phyloP scores from a whole-genome alignment of 2,797 vertebrate genomes.

The Macropus fuliginosus region DNA sequence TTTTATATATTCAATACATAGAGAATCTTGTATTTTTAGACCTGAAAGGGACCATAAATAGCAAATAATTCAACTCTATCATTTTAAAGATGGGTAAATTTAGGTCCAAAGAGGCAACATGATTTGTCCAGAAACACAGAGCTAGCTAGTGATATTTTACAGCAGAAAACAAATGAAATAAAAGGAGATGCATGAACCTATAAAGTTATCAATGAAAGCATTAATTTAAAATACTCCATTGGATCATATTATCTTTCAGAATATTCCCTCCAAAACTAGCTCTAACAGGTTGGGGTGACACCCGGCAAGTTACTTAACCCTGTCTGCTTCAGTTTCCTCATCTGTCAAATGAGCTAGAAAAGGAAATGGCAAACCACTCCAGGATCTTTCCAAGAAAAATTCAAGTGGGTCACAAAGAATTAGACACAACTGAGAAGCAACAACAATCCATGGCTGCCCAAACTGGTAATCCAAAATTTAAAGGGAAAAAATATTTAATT shows the following conservation, averaged over 20 bases:
- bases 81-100: not conserved
- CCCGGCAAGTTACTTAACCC: not conserved
- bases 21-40: not conserved
- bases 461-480: not conserved
- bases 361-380: not conserved
- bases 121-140: not conserved
- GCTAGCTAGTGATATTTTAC: not conserved
- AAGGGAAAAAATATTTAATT: not conserved
- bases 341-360: not conserved
- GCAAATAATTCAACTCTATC: not conserved
- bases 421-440: not conserved
- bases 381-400: not conserved
- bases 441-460: not conserved
- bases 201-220: not conserved
- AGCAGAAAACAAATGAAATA: not conserved
- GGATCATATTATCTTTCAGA: not conserved
- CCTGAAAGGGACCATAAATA: not conserved
- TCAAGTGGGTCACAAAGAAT: not conserved
- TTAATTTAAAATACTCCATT: not conserved
- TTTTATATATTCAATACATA: slow-evolving; percentile 3
- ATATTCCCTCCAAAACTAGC: not conserved
- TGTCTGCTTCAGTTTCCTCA: not conserved
- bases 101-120: not conserved
- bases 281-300: not conserved
- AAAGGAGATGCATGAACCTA: not conserved